These are phyloP conservation scores for Tuberolachnus salignus DNA, from an alignment of 2,888 invertebrate genomes.

Conservation along the genomic window DNA sequence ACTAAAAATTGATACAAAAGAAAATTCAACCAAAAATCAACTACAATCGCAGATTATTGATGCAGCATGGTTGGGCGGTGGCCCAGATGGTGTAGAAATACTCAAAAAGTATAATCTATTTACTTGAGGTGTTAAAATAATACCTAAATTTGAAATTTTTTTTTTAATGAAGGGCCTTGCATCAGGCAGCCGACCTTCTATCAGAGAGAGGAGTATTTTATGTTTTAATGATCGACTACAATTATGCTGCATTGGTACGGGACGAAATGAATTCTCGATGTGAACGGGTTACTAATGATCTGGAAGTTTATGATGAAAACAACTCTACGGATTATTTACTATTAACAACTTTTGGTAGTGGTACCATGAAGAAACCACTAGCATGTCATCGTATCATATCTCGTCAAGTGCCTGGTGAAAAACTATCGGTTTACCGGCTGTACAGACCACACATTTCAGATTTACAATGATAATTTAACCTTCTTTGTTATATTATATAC, in stretches of 20 bases:
- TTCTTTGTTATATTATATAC: neutral
- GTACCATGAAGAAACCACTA: neutral
- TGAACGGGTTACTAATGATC: neutral
- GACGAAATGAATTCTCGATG: conserved; percentile 11
- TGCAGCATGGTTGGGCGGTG: conserved; percentile 38
- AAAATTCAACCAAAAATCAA: conserved; percentile 57
- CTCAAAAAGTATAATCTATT: conserved; percentile 32
- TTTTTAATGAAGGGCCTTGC: conserved; percentile 68
- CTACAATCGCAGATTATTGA: conserved; percentile 30
- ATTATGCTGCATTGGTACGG: conserved; percentile 63
- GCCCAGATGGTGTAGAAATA: conserved; percentile 33
- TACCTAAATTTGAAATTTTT: conserved; percentile 61
- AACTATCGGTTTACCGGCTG: conserved; percentile 17
- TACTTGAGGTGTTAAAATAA: neutral
- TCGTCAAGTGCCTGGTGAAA: conserved; percentile 16
- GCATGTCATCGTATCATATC: conserved; percentile 12
- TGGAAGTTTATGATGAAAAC: neutral
- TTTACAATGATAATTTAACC: neutral
- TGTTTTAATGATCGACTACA: conserved; percentile 85
- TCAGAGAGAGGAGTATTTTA: conserved; percentile 82
- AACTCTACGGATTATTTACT: neutral
- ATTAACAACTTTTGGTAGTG: conserved; percentile 32
- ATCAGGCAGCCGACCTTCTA: conserved; percentile 73
- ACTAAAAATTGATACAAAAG: conserved; percentile 78
- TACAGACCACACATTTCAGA: conserved; percentile 9